Percentiles rank a stretch among this genome's conserved stretches.
Evolutionary conservation across 2,113 vertebrate genomes (phyloP).

Genomic region (Notarius quadriscutis): DNA sequence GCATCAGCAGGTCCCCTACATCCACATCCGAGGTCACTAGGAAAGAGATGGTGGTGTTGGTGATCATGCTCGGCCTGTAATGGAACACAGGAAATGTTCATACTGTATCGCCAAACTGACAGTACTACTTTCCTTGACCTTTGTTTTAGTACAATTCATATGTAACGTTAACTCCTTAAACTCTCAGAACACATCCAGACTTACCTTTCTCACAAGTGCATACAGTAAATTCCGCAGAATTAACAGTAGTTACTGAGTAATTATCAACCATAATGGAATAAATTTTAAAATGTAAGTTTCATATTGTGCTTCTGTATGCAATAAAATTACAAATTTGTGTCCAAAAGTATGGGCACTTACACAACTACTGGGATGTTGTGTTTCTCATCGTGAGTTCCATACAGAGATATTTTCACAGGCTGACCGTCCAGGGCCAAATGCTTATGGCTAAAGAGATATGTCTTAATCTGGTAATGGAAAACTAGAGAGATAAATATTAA

Average conservation of each 20-base stretch:
- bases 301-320: not conserved
- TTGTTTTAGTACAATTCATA: not conserved
- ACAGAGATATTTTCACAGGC: constrained; percentile 84
- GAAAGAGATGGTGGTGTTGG: constrained; percentile 89
- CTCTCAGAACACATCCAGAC: not conserved
- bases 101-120: not conserved
- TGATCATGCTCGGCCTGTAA: constrained; percentile 76
- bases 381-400: constrained; percentile 82
- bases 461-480: constrained; percentile 96
- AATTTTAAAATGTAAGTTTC: not conserved
- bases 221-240: not conserved
- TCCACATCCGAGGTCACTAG: constrained; percentile 89
- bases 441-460: constrained; percentile 84
- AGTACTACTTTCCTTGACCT: not conserved
- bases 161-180: not conserved
- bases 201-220: not conserved
- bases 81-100: not conserved
- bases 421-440: constrained; percentile 75
- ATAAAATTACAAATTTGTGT: not conserved
- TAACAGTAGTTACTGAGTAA: not conserved
- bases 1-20: constrained; percentile 87
- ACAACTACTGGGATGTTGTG: constrained; percentile 79
- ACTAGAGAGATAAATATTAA: constrained; percentile 69
- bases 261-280: not conserved
- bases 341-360: constrained; percentile 71